Evolutionary conservation across 1,140 invertebrate genomes (phyloP), one percentile per base, ranked within the genome.

Genomic region (Zaprionus vittiger): DNA sequence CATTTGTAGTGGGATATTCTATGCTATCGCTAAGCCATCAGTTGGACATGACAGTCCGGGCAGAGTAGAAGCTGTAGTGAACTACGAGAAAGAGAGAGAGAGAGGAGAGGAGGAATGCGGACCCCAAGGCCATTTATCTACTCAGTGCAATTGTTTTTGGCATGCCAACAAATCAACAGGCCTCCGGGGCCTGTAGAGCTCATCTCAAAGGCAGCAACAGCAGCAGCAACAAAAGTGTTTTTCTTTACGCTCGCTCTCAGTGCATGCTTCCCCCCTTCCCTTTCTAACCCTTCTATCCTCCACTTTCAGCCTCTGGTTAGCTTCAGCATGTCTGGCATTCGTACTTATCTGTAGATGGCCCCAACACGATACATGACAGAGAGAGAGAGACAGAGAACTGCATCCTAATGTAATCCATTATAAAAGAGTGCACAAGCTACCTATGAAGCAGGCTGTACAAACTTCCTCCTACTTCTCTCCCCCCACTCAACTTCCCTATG

Each of bases 401-500:
- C 84, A 89, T 81, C 81, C 77, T 75, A 81, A 81, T 80, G 80
- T 80, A 77, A 86, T 87, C 81, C 83, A 86, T 85, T 85, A 81
- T 85, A 84, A 74, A 68, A 72, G 69, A 85, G 68, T 54, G 57
- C 31, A 71, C 26, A 41, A 65, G 22, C 56, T 26, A 59, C 28
- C 31, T 37, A n/a, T 17, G 12, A 56, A 71, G 57, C 65, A 78
- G 64, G 66, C 75, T 41, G 31, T 26, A 26, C 22, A 52, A 14
- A 20, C 22, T 56, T 63, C 55, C 7, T 22, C 22, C 37, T 24
- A 2, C n/a, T 76, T 55, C 55, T 70, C 55, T 72, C 9, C 52
- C 65, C 6, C 52, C 38, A 11, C 11, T 4, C 62, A 34, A 37
- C 68, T 38, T 55, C 5, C 38, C 38, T 41, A n/a, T 41, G 14